Evolutionary conservation across 1,140 invertebrate genomes (phyloP), one percentile per base, ranked within the genome.

Genomic region (Zaprionus lachaisei): DNA sequence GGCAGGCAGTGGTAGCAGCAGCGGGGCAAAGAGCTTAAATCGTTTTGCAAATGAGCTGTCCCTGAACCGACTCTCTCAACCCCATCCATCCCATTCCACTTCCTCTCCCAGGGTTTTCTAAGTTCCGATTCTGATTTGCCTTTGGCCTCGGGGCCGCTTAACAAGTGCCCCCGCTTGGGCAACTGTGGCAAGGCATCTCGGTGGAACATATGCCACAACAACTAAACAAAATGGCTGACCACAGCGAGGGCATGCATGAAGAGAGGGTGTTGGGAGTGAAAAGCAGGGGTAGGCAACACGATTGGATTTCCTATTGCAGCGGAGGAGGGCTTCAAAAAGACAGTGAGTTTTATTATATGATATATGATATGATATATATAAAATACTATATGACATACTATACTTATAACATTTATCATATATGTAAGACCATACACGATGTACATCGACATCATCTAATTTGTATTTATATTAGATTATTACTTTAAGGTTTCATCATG

Each of bases 1-100:
- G 24, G 28, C 28, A 31, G 31, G 26, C 26, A 28, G 6, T 6
- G 26, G 26, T 28, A 28, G 26, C 6, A 28, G 26, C 31, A 34
- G 15, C 11, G 31, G 55, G 37, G 47, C 31, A 28, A 72, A 51
- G 37, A 31, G 51, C 76, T 80, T 77, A 80, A 80, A 80, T 80
- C 74, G 69, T 65, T 79, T 77, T 67, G 47, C 77, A 79, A 79
- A 79, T 72, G 67, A 79, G 64, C 47, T 64, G 72, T 65, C 31
- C 44, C 20, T 51, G 11, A 11, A 11, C 31, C 28, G 37, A 47
- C n/a, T 47, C 44, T 47, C 44, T 15, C 5, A 14, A 15, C 38
- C 38, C n/a, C n/a, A 17, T 7, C 15, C 41, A 34, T 3, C 7
- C 31, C 9, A 31, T 9, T 34, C 31, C 31, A 34, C 31, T 34